A percentile compares a stretch with the other conserved stretches of the same genome.
These are phyloP conservation scores for Galeopsomyia nigrocyanea DNA, from an alignment of 2,888 invertebrate genomes.

Conservation along the genomic window DNA sequence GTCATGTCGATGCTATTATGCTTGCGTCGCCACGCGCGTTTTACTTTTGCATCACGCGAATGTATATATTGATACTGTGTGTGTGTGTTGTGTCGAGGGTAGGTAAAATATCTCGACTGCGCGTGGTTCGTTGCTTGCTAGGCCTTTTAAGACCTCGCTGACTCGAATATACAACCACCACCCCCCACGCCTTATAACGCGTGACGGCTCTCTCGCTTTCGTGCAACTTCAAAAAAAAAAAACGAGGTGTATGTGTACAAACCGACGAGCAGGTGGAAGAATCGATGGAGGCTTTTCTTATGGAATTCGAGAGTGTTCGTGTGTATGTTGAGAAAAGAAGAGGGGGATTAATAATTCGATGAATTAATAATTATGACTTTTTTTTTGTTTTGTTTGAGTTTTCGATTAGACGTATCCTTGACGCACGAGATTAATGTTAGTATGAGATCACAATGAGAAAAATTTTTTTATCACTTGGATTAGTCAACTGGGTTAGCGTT, in stretches of 20 bases:
- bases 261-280: background rate
- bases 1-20: constrained; percentile 12
- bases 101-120: constrained; percentile 29
- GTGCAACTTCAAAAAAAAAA: background rate
- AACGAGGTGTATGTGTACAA: constrained; percentile 8
- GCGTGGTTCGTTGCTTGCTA: constrained; percentile 8
- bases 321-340: background rate
- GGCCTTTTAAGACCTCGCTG: constrained; percentile 46
- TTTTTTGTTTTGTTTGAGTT: too few relatives aligned
- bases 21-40: too few relatives aligned
- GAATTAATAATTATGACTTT: too few relatives aligned
- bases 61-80: background rate
- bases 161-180: background rate
- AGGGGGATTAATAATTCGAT: background rate
- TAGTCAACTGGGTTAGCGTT: too few relatives aligned
- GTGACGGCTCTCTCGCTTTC: constrained; percentile 5
- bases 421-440: too few relatives aligned
- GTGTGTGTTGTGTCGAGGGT: constrained; percentile 8
- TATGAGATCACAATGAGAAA: too few relatives aligned
- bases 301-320: too few relatives aligned
- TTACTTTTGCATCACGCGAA: background rate
- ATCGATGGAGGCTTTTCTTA: background rate
- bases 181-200: background rate
- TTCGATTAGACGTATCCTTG: too few relatives aligned
- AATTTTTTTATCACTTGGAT: too few relatives aligned